Percentiles rank a stretch among this genome's conserved stretches.
Conservation (phyloP, 64 coral and sea anemone species). For the Pocillopora verrucosa region DNA sequence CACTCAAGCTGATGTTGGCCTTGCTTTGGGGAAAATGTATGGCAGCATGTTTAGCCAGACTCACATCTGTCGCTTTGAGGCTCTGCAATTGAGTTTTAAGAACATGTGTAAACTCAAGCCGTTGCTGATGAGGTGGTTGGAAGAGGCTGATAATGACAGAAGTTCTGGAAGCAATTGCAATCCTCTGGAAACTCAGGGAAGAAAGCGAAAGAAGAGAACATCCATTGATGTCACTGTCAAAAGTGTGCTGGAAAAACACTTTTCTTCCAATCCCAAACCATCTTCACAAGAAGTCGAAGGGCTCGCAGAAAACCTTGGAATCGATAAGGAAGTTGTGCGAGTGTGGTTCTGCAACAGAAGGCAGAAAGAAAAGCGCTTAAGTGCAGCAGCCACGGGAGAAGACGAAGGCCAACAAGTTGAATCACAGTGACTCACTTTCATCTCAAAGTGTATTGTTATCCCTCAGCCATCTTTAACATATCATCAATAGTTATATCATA, state of each 20-base stretch:
- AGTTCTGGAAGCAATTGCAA: neutral
- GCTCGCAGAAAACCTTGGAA: conserved; percentile 45
- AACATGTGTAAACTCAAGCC: conserved; percentile 89
- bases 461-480: neutral
- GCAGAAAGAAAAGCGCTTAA: conserved; percentile 64
- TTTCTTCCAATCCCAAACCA: conserved; percentile 44
- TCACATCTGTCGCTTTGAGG: conserved; percentile 96
- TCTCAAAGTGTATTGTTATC: neutral
- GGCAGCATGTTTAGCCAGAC: conserved; percentile 85
- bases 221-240: conserved; percentile 60
- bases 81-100: conserved; percentile 84
- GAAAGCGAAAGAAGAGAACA: conserved; percentile 65
- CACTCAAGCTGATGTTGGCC: conserved; percentile 89
- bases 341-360: conserved; percentile 84
- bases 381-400: neutral
- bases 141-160: conserved; percentile 36
- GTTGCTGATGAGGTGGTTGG: conserved; percentile 85
- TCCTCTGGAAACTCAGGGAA: neutral
- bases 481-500: neutral
- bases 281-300: conserved; percentile 42
- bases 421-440: neutral
- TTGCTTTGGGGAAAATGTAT: conserved; percentile 77
- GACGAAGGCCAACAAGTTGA: neutral
- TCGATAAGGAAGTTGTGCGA: conserved; percentile 74
- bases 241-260: conserved; percentile 50